phyloP scores from a whole-genome alignment of 1,140 invertebrate species.

The Trichogramma pretiosum region DNA sequence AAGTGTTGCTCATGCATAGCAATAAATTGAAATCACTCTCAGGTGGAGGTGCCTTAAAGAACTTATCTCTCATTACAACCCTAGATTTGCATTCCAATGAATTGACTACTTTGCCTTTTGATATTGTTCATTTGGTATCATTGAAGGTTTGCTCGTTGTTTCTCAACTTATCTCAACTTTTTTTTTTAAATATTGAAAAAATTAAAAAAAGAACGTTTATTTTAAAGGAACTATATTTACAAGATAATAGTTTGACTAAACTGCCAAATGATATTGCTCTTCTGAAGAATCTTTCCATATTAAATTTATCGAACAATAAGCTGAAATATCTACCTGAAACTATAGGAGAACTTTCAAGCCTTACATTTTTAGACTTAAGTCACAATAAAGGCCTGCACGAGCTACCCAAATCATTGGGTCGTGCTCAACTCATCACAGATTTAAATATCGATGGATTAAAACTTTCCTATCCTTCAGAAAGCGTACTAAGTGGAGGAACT shows the following conservation, averaged over 20 bases:
- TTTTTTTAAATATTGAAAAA: background rate
- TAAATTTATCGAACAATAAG: constrained; percentile 65
- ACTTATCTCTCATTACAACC: constrained; percentile 58
- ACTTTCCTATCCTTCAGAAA: constrained; percentile 54
- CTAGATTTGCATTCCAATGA: constrained; percentile 66
- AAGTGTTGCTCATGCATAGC: constrained; percentile 54
- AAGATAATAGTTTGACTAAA: constrained; percentile 54
- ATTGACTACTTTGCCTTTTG: constrained; percentile 52
- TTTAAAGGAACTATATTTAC: constrained; percentile 56
- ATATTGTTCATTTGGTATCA: constrained; percentile 53
- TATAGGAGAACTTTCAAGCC: constrained; percentile 52
- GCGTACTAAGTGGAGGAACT: constrained; percentile 51
- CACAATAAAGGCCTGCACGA: constrained; percentile 50
- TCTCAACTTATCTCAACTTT: too few species aligned
- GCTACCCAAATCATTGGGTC: constrained; percentile 55
- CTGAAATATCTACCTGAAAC: constrained; percentile 56
- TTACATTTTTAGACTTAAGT: constrained; percentile 50
- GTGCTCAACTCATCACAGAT: constrained; percentile 47
- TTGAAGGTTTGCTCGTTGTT: constrained; percentile 43
- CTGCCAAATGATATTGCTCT: constrained; percentile 59
- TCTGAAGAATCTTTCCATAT: constrained; percentile 52
- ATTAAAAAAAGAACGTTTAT: constrained; percentile 6
- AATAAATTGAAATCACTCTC: constrained; percentile 61
- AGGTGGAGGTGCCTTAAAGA: constrained; percentile 59
- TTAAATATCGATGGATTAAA: constrained; percentile 54